A percentile compares a stretch with the other conserved stretches of the same genome.
Conservation (phyloP, 2,797 vertebrate genomes). For the Fistularia commersonii region DNA sequence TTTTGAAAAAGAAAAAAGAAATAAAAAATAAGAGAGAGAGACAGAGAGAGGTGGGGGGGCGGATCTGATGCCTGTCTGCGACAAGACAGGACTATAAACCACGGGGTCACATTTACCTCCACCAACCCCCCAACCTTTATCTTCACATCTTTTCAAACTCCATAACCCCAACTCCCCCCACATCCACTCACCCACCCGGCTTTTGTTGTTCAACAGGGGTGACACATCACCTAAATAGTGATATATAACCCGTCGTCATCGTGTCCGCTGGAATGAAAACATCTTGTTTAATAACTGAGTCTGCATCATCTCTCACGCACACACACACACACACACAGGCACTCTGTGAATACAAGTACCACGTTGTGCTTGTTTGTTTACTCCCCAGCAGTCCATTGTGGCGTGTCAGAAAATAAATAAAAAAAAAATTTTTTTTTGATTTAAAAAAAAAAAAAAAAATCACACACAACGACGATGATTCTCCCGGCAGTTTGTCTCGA, state of each 20-base stretch:
- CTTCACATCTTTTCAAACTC: constrained; percentile 21
- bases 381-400: constrained; percentile 25
- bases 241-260: constrained; percentile 39
- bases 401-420: constrained; percentile 25
- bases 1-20: constrained; percentile 28
- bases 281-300: constrained; percentile 34
- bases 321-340: constrained; percentile 16
- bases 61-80: constrained; percentile 44
- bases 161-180: constrained; percentile 32
- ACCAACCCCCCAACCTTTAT: constrained; percentile 39
- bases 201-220: constrained; percentile 54
- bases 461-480: constrained; percentile 53
- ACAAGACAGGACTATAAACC: constrained; percentile 64
- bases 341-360: constrained; percentile 2
- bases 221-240: constrained; percentile 54
- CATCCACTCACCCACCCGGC: constrained; percentile 28
- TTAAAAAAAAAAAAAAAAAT: not conserved
- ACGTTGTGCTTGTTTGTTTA: constrained; percentile 69
- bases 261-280: constrained; percentile 53
- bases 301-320: constrained; percentile 22
- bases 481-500: constrained; percentile 53
- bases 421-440: too few species aligned
- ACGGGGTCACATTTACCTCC: constrained; percentile 54
- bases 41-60: constrained; percentile 20
- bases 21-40: not conserved